Evolutionary conservation across 2,113 vertebrate species (phyloP), one percentile per base, ranked within the genome.

Genomic region (Lontra canadensis): DNA sequence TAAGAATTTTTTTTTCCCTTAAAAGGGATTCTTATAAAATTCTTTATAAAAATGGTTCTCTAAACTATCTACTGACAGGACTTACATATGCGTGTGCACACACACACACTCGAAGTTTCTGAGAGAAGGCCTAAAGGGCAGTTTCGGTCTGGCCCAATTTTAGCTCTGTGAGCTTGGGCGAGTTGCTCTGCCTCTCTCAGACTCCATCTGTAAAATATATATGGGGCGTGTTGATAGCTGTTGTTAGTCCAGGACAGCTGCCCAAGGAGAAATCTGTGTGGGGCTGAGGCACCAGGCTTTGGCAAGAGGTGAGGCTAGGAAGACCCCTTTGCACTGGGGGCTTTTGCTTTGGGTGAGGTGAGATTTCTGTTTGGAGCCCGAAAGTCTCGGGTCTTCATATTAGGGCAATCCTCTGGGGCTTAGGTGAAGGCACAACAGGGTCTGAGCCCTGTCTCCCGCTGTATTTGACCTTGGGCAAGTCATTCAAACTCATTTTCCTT

Each of bases 1-100:
- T 34, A 79, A 92, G 21, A 44, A 44, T 67, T 57, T 65, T 69
- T 93, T 93, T 84, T 49, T 52, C 44, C 44, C 44, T 93, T 93
- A 59, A 85, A 89, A 89, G 11, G 23, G 1, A 36, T 78, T 86
- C n/a, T 59, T 87, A 86, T 13, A 84, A 74, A 65, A 59, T 25
- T 94, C 15, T 88, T 39, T 93, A 69, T 55, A 49, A 63, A 94
- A 90, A 78, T 34, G 23, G 31, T 80, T 88, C 59, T 78, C 23
- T 47, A 39, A 95, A 71, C 25, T 44, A 14, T 61, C 17, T 57
- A 17, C 13, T 52, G 34, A 29, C 26, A 29, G 47, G 5, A 52
- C 65, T 79, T 71, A 42, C n/a, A 80, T 18, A 47, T 10, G 34
- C 34, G 7, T 8, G 15, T 5, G 34, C 34, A 36, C 49, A 17